Percentiles rank a stretch among this genome's conserved stretches.
phyloP scores from a whole-genome alignment of 2,113 vertebrate species.

The Syrmaticus mikado region DNA sequence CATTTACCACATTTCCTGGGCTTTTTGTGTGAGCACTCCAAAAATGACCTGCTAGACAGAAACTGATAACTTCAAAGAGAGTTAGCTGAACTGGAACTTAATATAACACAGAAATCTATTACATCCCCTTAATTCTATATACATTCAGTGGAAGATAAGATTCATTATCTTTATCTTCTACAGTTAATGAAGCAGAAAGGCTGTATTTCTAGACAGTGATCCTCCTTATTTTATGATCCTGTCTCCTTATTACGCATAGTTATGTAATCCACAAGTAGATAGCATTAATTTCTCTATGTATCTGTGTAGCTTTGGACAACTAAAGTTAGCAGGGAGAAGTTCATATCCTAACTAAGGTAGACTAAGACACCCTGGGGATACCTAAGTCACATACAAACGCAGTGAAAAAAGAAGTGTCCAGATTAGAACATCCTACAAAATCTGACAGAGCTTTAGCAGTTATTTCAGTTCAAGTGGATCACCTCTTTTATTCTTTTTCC shows the following conservation, averaged over 20 bases:
- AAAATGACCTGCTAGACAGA: not conserved
- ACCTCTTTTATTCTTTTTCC: not conserved
- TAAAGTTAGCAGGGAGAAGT: not conserved
- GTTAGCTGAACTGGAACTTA: not conserved
- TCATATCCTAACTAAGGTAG: not conserved
- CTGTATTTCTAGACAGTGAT: not conserved
- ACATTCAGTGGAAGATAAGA: not conserved
- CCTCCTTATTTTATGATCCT: not conserved
- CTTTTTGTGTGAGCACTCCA: not conserved
- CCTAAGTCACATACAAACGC: accelerated
- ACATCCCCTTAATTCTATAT: not conserved
- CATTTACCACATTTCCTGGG: not conserved
- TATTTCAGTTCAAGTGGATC: not conserved
- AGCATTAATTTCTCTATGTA: too few relatives aligned
- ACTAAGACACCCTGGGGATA: not conserved
- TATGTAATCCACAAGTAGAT: not conserved
- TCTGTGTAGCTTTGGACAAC: not conserved
- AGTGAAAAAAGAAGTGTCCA: not conserved
- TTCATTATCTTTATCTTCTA: not conserved
- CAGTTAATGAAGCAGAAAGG: slow-evolving; percentile 1
- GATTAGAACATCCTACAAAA: not conserved
- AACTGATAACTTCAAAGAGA: not conserved
- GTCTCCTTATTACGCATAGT: not conserved
- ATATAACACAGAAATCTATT: not conserved
- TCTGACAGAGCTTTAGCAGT: accelerated